Conservation (phyloP, 2,113 vertebrate species). For the Neotragus moschatus region DNA sequence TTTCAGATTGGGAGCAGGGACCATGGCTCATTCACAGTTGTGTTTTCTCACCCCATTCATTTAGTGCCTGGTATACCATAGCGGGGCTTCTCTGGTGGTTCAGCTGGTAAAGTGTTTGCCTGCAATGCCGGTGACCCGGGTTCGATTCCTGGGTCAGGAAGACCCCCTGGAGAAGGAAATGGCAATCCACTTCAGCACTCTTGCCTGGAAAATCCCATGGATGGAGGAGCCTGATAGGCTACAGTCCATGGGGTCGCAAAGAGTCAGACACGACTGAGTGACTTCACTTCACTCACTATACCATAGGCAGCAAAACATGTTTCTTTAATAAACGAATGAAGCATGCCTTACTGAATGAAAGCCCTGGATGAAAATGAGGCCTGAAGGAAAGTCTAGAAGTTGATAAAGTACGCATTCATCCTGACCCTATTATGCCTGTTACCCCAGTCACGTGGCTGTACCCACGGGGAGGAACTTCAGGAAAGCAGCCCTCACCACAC, state of each 20-base stretch:
- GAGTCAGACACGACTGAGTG: rapidly evolving
- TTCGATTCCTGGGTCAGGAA: not conserved
- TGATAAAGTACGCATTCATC: too few species aligned
- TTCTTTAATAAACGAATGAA: not conserved
- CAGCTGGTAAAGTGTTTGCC: not conserved
- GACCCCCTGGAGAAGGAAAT: not conserved
- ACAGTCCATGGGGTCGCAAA: not conserved
- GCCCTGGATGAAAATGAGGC: not conserved
- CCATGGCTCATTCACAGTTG: not conserved
- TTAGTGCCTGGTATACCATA: not conserved
- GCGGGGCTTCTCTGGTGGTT: not conserved
- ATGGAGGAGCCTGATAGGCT: not conserved
- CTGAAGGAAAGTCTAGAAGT: not conserved
- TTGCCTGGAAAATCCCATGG: not conserved
- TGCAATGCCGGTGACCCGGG: rapidly evolving
- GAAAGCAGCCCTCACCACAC: not conserved
- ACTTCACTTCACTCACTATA: not conserved
- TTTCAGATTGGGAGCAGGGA: not conserved
- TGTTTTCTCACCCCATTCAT: not conserved
- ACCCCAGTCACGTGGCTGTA: not conserved
- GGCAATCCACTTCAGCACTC: not conserved
- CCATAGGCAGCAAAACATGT: not conserved
- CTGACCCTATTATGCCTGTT: not conserved
- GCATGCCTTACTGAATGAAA: not conserved
- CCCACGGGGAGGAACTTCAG: not conserved